Evolutionary conservation across 1,140 invertebrate species (phyloP).

Genomic region (Drosophila willistoni): DNA sequence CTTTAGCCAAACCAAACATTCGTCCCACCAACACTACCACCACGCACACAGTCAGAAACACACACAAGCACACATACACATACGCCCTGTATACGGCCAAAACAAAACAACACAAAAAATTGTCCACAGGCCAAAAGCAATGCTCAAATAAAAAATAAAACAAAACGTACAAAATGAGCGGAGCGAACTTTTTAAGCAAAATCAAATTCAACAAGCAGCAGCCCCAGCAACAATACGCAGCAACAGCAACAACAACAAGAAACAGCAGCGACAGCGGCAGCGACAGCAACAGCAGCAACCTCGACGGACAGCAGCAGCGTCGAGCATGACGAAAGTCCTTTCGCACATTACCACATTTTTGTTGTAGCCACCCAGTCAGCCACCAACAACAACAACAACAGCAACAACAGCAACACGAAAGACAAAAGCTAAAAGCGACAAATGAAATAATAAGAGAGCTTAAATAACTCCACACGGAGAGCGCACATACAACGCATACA

Average conservation of each 20-base stretch:
- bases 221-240: slow-evolving; percentile 28
- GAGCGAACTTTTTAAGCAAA: slow-evolving; percentile 66
- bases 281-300: slow-evolving; percentile 28
- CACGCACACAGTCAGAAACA: too few relatives aligned
- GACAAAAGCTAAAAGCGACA: slow-evolving; percentile 81
- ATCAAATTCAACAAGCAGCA: slow-evolving; percentile 68
- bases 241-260: slow-evolving; percentile 37
- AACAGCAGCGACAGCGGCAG: slow-evolving; percentile 31
- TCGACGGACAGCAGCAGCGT: slow-evolving; percentile 47
- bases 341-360: slow-evolving; percentile 79
- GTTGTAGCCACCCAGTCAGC: slow-evolving; percentile 67
- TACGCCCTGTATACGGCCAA: slow-evolving; percentile 40
- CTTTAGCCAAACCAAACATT: slow-evolving; percentile 58
- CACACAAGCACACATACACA: slow-evolving; percentile 2
- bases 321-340: slow-evolving; percentile 80
- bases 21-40: neutral
- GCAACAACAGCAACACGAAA: slow-evolving; percentile 66
- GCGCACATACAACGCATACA: slow-evolving; percentile 33
- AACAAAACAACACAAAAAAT: slow-evolving; percentile 37
- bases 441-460: slow-evolving; percentile 82
- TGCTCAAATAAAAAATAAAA: slow-evolving; percentile 54
- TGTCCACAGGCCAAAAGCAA: slow-evolving; percentile 61
- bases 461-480: slow-evolving; percentile 80
- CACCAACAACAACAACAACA: slow-evolving; percentile 51
- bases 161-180: slow-evolving; percentile 60